Evolutionary conservation across 2,888 invertebrate species (phyloP), one percentile per base, ranked within the genome.

Genomic region (Exephanes ischioxanthus): DNA sequence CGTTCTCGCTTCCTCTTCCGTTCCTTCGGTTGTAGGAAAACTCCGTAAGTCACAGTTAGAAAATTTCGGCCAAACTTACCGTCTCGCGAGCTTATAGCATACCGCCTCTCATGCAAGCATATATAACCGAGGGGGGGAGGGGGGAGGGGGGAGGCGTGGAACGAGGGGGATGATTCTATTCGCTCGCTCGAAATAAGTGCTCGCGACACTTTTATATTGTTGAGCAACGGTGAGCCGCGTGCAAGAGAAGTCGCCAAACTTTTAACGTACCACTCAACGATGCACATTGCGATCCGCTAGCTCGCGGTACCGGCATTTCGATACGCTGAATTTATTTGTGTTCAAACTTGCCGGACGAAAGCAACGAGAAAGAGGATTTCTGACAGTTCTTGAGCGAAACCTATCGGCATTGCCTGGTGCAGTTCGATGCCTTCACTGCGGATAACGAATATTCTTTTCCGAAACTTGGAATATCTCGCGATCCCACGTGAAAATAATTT

Each of bases 181-280:
- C 72, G 73, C 61, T 76, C 75, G 75, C 80, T 84, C 75, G 75
- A 76, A 84, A 76, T 80, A 80, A 84, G 75, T 84, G 83, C 55
- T 66, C 75, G 45, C 55, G 80, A 84, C 66, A 71, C 75, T 84
- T 70, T 51, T 66, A 70, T 83, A 72, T 73, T 77, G 68, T 79
- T 66, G 73, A 79, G 79, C 11, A 75, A 51, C 37, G 51, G 14
- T 68, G 78, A 67, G 51, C 67, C 61, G 48, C 75, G 30, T 58
- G 51, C 68, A 53, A 48, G 37, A 70, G 33, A 33, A 45, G 63
- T 37, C 67, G 75, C 63, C 48, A 75, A 78, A 83, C 55, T 67
- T 83, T 83, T 41, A 66, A 16, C 73, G 16, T 33, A 63, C 48
- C 79, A 37, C 63, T 72, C 71, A 22, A 19, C 51, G 71, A 16